Base-by-base conservation (phyloP, 2,888 invertebrate genomes). In the Fabriciana adippe region DNA sequence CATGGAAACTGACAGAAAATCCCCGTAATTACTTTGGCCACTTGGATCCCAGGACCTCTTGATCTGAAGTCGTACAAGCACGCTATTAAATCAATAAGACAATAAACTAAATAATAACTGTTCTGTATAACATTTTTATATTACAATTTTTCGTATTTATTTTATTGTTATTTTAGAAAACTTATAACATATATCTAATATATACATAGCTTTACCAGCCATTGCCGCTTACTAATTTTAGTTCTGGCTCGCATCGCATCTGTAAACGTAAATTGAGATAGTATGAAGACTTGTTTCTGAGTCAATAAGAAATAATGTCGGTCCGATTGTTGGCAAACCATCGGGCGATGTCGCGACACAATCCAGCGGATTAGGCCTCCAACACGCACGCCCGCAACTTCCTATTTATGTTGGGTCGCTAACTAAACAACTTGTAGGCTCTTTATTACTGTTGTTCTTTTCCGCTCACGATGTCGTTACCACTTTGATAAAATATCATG, bases 371-470 rank as follows among this genome's bases (percentile, higher is more conserved):
- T 92, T 90, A 92, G 85, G 84, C 74, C 76, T 80, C 78, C 80
- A 83, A 87, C 92, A 92, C 92, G 92, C 89, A 83, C 89, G 79
- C 79, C 76, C 75, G 74, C 72, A 73, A 75, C 78, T 81, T 85
- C 81, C 84, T 90, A 86, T 90, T 90, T 90, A 88, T 88, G 87
- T 88, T 83, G 83, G 86, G 83, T 84, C 85, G 82, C 87, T 84
- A 86, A 87, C 86, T 86, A 87, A 90, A 90, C 90, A 90, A 90
- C 91, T 91, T 90, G 90, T 90, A 90, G 89, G 89, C 90, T 86
- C 87, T 91, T 90, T 91, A 90, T 89, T 90, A 90, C 91, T 90
- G 86, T 90, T 92, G 91, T 92, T 90, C 86, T 87, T 88, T 89
- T 87, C 85, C 86, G 85, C 81, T 89, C 88, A 87, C 84, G 82